Conservation (phyloP, 1,140 invertebrate species). For the Dendrolimus punctatus region DNA sequence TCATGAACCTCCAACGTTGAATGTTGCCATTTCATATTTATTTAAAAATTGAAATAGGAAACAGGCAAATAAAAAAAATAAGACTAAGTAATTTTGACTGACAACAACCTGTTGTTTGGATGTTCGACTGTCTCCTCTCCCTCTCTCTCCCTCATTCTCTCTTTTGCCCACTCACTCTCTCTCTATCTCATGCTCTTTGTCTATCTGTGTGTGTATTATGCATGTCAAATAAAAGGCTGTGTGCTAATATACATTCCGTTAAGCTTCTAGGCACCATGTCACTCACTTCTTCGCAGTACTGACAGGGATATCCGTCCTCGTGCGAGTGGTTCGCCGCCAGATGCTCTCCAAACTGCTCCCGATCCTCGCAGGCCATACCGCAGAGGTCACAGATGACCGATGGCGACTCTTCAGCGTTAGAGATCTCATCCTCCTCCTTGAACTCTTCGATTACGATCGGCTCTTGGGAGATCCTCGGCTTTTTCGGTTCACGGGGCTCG, state of each 20-base stretch:
- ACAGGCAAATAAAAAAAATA: no score
- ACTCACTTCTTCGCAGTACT: conserved; percentile 43
- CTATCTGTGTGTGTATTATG: background rate
- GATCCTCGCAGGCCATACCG: conserved; percentile 28
- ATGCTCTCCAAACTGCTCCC: conserved; percentile 33
- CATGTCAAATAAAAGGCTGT: background rate
- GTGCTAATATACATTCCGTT: background rate
- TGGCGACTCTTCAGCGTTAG: conserved; percentile 11
- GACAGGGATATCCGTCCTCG: conserved; percentile 34
- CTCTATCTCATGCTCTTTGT: no score
- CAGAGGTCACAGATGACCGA: conserved; percentile 44
- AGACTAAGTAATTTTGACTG: no score
- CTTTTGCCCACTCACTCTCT: no score
- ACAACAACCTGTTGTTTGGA: no score
- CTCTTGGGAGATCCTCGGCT: conserved; percentile 11
- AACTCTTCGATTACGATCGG: conserved; percentile 1
- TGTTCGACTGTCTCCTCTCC: no score
- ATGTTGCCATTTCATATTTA: no score
- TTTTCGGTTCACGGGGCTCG: conserved; percentile 47
- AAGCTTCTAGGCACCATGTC: background rate
- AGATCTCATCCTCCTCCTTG: conserved; percentile 6
- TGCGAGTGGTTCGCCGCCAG: conserved; percentile 29
- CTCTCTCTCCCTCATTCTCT: no score
- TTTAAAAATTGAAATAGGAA: no score
- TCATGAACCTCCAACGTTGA: no score